These are phyloP conservation scores for Tenthredo amoena DNA, from an alignment of 2,888 invertebrate species.

Conservation along the genomic window DNA sequence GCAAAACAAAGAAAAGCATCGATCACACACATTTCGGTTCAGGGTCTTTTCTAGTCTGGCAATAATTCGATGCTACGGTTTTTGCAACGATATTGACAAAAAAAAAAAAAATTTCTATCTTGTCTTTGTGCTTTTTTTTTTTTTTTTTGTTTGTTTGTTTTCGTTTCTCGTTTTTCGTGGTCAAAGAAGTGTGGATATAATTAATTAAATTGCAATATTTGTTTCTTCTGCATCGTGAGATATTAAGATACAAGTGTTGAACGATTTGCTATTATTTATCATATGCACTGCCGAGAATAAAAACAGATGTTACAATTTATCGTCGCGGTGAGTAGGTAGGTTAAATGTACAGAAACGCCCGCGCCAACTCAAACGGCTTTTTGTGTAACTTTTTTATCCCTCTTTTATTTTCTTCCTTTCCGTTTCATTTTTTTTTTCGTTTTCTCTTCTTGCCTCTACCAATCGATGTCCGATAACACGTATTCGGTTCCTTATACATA, in stretches of 20 bases:
- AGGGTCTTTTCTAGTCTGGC: too few relatives aligned
- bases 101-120: too few relatives aligned
- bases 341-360: background rate
- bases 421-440: background rate
- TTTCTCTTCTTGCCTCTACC: background rate
- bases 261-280: slow-evolving; percentile 19
- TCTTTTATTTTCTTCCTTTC: background rate
- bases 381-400: background rate
- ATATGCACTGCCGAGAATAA: background rate
- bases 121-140: too few relatives aligned
- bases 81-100: too few relatives aligned
- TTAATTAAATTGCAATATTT: background rate
- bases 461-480: slow-evolving; percentile 3
- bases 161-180: background rate
- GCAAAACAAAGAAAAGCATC: too few relatives aligned
- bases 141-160: too few relatives aligned
- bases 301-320: slow-evolving; percentile 31
- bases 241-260: background rate
- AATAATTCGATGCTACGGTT: too few relatives aligned
- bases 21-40: too few relatives aligned
- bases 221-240: background rate
- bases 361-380: slow-evolving; percentile 10
- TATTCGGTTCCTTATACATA: background rate
- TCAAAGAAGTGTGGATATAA: background rate
- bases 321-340: background rate